These are phyloP conservation scores for Hecatera dysodea DNA, from an alignment of 2,888 invertebrate species.

Conservation along the genomic window DNA sequence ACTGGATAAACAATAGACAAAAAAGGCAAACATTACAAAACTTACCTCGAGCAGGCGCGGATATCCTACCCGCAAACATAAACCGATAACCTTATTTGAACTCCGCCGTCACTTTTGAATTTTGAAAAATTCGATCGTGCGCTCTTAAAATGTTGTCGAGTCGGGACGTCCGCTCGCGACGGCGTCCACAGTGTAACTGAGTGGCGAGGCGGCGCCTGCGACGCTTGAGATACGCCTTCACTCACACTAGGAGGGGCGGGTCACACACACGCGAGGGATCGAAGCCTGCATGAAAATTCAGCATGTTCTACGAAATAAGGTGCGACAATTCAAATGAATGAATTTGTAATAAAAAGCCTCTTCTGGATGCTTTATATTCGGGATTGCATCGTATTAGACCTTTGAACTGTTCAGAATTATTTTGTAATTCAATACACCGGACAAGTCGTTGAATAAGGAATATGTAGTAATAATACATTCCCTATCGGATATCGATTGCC, in stretches of 20 bases:
- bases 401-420: constrained; percentile 50
- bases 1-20: constrained; percentile 68
- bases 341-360: constrained; percentile 41
- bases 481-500: constrained; percentile 37
- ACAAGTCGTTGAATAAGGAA: constrained; percentile 39
- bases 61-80: constrained; percentile 84
- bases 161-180: constrained; percentile 74
- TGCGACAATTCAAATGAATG: constrained; percentile 67
- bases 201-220: constrained; percentile 84
- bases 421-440: constrained; percentile 45
- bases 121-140: constrained; percentile 68
- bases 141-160: constrained; percentile 42
- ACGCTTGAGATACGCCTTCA: constrained; percentile 79
- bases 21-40: constrained; percentile 77
- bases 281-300: constrained; percentile 87
- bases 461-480: constrained; percentile 41
- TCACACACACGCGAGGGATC: constrained; percentile 67
- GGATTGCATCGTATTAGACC: constrained; percentile 46
- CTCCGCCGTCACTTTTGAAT: constrained; percentile 77
- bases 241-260: constrained; percentile 71
- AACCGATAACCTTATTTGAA: constrained; percentile 86
- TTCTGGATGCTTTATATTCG: constrained; percentile 42
- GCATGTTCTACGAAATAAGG: constrained; percentile 74
- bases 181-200: constrained; percentile 80
- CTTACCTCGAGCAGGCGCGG: constrained; percentile 79